Evolutionary conservation across 2,113 vertebrate species (phyloP).

Genomic region (Sardina pilchardus): DNA sequence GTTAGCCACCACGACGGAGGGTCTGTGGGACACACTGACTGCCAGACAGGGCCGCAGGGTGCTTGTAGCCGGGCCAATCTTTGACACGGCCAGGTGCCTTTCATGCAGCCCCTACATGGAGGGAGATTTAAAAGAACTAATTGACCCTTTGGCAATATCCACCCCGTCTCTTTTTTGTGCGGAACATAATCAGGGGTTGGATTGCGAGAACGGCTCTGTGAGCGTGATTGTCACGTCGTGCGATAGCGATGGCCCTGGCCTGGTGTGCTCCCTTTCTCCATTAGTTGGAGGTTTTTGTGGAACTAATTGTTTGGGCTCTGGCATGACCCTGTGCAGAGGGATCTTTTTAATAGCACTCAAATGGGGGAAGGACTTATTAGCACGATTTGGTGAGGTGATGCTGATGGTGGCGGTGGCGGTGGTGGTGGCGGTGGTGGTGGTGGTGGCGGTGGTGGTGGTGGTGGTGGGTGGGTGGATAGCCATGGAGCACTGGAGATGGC

Average conservation of each 20-base stretch:
- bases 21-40: neutral
- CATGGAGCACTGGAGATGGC: neutral
- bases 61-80: neutral
- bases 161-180: neutral
- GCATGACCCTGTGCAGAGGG: neutral
- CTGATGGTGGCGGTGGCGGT: too few relatives aligned
- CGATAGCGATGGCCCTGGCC: neutral
- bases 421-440: neutral
- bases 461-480: neutral
- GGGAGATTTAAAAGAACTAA: neutral
- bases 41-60: neutral
- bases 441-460: neutral
- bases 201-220: neutral
- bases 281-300: neutral
- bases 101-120: slow-evolving; percentile 5
- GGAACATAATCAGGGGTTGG: neutral
- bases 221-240: neutral
- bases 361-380: neutral
- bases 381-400: neutral
- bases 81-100: neutral
- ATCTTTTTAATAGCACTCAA: neutral
- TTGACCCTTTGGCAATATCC: neutral
- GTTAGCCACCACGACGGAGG: neutral
- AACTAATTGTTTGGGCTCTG: neutral
- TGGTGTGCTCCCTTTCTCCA: neutral